phyloP scores from a whole-genome alignment of 2,888 invertebrate species.

The Gastrophysa polygoni region DNA sequence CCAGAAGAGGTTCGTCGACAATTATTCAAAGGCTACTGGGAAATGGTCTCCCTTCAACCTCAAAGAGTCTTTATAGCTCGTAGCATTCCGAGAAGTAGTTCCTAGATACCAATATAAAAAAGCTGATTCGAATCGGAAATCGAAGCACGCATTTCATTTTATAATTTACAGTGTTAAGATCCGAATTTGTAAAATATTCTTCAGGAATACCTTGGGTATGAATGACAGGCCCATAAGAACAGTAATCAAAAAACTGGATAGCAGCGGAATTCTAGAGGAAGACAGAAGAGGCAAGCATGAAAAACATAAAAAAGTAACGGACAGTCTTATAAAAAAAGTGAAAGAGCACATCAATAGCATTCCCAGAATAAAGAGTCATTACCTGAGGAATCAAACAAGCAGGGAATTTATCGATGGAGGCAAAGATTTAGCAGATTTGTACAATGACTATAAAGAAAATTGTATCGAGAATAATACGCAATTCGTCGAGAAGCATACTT shows the following conservation, averaged over 20 bases:
- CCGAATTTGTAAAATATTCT: constrained; percentile 15
- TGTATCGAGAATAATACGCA: background rate
- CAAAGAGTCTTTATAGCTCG: constrained; percentile 19
- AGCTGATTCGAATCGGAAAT: constrained; percentile 9
- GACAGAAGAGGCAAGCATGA: constrained; percentile 44
- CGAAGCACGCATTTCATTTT: constrained; percentile 8
- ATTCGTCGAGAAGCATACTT: constrained; percentile 7
- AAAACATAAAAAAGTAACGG: constrained; percentile 36
- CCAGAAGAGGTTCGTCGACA: background rate
- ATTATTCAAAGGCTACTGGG: constrained; percentile 12
- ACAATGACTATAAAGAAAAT: background rate
- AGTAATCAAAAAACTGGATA: constrained; percentile 25
- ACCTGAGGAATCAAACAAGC: constrained; percentile 25
- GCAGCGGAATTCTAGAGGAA: constrained; percentile 32
- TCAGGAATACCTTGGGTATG: background rate
- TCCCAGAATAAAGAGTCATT: constrained; percentile 45
- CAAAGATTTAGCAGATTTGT: constrained; percentile 9
- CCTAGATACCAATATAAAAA: constrained; percentile 18
- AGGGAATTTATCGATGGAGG: constrained; percentile 19
- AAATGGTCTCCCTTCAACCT: background rate
- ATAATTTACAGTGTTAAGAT: constrained; percentile 2
- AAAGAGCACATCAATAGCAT: constrained; percentile 44
- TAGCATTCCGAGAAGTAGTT: constrained; percentile 9
- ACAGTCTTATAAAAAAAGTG: constrained; percentile 39
- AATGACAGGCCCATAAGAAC: constrained; percentile 16